Evolutionary conservation across 2,113 vertebrate species (phyloP).

Genomic region (Laterallus jamaicensis): DNA sequence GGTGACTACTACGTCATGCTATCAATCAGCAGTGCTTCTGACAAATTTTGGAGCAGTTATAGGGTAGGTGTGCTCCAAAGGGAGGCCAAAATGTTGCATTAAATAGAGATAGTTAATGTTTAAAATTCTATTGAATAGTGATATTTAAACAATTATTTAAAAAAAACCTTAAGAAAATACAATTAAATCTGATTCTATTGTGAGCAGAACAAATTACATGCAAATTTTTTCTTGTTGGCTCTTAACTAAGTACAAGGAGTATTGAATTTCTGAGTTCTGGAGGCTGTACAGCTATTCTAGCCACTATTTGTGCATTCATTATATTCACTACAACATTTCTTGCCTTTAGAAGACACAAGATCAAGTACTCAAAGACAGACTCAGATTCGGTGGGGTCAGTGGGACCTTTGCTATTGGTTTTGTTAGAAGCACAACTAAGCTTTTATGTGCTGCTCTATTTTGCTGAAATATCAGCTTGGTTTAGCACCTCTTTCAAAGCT

Average conservation of each 20-base stretch:
- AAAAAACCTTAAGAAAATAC: neutral
- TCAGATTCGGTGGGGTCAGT: neutral
- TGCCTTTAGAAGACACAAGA: neutral
- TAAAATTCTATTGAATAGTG: neutral
- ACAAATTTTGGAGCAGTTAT: neutral
- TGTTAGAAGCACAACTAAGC: neutral
- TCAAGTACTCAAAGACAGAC: neutral
- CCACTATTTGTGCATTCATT: neutral
- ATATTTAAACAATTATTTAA: neutral
- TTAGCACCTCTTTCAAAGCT: neutral
- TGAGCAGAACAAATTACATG: neutral
- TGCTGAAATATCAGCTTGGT: neutral
- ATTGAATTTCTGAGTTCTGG: neutral
- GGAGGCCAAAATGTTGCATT: neutral
- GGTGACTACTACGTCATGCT: neutral
- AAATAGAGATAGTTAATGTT: neutral
- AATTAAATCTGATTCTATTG: neutral
- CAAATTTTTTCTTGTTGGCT: neutral
- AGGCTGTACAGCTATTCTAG: neutral
- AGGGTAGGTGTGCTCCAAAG: neutral
- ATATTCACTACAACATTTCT: neutral
- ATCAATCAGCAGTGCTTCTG: neutral
- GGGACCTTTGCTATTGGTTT: neutral
- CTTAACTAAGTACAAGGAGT: neutral
- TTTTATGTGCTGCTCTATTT: neutral